These are phyloP conservation scores for Pimpla rufipes DNA, from an alignment of 2,888 invertebrate species.

Conservation along the genomic window DNA sequence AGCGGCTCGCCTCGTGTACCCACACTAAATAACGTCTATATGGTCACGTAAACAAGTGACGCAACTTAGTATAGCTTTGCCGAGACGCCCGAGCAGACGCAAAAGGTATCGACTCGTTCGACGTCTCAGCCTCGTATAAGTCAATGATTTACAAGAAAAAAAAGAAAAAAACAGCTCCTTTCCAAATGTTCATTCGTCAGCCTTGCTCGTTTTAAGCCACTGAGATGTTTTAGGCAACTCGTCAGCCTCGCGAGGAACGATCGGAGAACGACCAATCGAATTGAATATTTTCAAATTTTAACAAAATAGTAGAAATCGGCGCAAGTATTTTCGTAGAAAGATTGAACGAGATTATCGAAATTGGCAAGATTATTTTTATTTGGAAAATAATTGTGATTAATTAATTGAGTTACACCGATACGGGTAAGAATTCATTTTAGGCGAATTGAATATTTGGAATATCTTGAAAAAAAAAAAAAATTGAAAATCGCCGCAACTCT, in stretches of 20 bases:
- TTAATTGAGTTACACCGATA: too few relatives aligned
- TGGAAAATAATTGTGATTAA: not conserved
- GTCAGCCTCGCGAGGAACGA: too few relatives aligned
- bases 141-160: not conserved
- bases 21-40: too few relatives aligned
- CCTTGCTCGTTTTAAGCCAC: not conserved
- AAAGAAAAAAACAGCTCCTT: not conserved
- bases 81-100: not conserved
- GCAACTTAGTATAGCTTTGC: not conserved
- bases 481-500: too few relatives aligned
- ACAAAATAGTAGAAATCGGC: too few relatives aligned
- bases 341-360: too few relatives aligned
- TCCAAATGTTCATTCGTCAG: not conserved
- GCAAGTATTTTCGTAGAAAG: not conserved
- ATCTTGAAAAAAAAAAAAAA: too few relatives aligned
- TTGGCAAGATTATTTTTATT: not conserved
- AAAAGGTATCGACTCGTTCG: slow-evolving; percentile 43
- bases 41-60: slow-evolving; percentile 38
- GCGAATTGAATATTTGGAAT: too few relatives aligned
- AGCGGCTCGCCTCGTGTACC: too few relatives aligned
- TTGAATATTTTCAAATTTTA: too few relatives aligned
- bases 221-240: too few relatives aligned
- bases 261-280: too few relatives aligned
- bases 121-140: not conserved
- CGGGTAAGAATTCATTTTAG: not conserved